phyloP scores from a whole-genome alignment of 2,113 vertebrate species.

The Sorex fumeus region DNA sequence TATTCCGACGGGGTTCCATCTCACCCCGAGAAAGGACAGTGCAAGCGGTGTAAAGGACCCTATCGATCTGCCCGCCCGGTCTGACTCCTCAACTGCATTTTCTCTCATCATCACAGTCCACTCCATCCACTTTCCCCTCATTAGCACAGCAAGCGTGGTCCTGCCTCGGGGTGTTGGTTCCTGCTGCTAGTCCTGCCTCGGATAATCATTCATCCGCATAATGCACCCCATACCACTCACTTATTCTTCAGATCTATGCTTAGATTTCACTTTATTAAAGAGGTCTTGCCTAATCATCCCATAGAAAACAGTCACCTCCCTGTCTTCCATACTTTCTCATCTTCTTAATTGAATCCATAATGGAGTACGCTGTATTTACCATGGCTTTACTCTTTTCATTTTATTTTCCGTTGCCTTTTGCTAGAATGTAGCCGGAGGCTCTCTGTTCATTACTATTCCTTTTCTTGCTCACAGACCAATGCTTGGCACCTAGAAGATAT shows the following conservation, averaged over 20 bases:
- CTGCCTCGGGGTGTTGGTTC: background rate
- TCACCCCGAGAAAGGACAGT: background rate
- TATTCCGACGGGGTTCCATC: background rate
- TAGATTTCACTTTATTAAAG: background rate
- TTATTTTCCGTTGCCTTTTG: slow-evolving; percentile 12
- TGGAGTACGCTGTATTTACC: background rate
- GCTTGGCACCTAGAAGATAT: background rate
- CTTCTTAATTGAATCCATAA: background rate
- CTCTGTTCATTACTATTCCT: background rate
- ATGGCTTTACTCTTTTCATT: background rate
- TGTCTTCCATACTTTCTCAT: background rate
- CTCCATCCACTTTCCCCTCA: background rate
- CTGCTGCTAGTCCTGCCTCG: background rate
- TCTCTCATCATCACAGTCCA: background rate
- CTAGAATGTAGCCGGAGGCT: background rate
- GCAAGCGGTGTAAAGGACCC: background rate
- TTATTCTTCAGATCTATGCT: background rate
- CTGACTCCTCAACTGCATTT: background rate
- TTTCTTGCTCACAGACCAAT: background rate
- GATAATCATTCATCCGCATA: background rate
- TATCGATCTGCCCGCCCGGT: background rate
- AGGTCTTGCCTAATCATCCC: background rate
- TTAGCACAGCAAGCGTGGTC: background rate
- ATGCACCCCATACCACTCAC: background rate
- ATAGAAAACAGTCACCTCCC: background rate